Conservation (phyloP, 2,888 invertebrate species). For the Argyresthia goedartella region DNA sequence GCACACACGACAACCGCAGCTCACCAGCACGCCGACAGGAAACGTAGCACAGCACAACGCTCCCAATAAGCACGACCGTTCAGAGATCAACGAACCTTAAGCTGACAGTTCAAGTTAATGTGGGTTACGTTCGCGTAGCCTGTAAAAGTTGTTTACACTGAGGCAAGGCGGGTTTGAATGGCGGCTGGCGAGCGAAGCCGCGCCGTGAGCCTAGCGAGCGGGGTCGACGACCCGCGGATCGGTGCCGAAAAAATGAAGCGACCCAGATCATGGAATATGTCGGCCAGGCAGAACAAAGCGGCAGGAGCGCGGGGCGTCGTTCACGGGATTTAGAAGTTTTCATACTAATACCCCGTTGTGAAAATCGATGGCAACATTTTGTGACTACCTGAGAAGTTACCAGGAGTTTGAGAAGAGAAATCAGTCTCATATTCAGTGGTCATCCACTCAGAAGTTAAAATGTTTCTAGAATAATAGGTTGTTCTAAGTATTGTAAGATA, state of each 20-base stretch:
- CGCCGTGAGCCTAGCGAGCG: slow-evolving; percentile 30
- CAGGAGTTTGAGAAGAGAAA: too few relatives aligned
- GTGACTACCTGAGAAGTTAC: too few relatives aligned
- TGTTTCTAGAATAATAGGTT: too few relatives aligned
- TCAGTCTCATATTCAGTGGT: too few relatives aligned
- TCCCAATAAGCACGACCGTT: slow-evolving; percentile 59
- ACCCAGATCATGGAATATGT: slow-evolving; percentile 57
- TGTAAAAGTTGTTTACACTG: slow-evolving; percentile 59
- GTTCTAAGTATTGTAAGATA: too few relatives aligned
- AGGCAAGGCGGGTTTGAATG: slow-evolving; percentile 26
- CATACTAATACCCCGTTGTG: too few relatives aligned
- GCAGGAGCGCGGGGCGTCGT: neutral
- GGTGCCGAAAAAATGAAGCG: slow-evolving; percentile 65
- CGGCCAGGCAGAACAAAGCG: slow-evolving; percentile 59
- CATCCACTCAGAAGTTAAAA: too few relatives aligned
- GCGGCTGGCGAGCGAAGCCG: slow-evolving; percentile 15
- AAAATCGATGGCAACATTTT: too few relatives aligned
- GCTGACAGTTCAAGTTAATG: slow-evolving; percentile 70
- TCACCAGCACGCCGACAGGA: neutral
- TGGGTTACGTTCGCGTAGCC: slow-evolving; percentile 69
- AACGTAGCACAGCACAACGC: slow-evolving; percentile 26
- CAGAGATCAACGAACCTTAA: slow-evolving; percentile 60
- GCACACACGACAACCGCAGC: too few relatives aligned
- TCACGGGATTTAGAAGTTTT: neutral
- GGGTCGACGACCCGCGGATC: slow-evolving; percentile 47